Percentiles rank a stretch among this genome's conserved stretches.
phyloP scores from a whole-genome alignment of 2,888 invertebrate genomes.

The Hyposoter dolosus region DNA sequence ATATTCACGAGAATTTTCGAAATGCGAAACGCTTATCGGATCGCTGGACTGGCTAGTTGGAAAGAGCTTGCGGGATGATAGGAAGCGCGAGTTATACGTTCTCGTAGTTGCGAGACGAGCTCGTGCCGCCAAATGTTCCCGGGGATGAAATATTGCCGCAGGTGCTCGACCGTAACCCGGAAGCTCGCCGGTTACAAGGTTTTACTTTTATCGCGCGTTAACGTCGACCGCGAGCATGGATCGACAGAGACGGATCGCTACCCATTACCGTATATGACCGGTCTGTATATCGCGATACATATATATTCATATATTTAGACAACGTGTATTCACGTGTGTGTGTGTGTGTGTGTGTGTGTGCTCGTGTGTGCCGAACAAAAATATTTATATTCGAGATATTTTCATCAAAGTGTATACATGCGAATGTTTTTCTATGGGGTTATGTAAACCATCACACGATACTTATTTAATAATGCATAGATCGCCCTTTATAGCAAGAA shows the following conservation, averaged over 20 bases:
- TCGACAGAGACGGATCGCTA: constrained; percentile 71
- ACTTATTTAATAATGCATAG: constrained; percentile 33
- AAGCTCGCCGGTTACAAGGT: constrained; percentile 71
- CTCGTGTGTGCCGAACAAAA: neutral
- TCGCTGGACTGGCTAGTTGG: constrained; percentile 37
- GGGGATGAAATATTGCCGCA: constrained; percentile 67
- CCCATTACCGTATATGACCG: constrained; percentile 69
- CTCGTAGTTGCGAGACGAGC: constrained; percentile 37
- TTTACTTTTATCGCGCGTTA: constrained; percentile 74
- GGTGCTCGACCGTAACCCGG: constrained; percentile 69
- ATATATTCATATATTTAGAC: constrained; percentile 24
- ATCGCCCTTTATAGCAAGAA: neutral
- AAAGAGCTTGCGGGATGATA: constrained; percentile 9
- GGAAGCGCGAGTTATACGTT: constrained; percentile 37
- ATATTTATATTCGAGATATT: neutral
- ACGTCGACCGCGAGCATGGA: constrained; percentile 68
- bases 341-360: neutral
- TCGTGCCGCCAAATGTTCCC: constrained; percentile 51
- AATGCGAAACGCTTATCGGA: constrained; percentile 64
- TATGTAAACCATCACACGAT: constrained; percentile 18
- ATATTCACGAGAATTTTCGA: constrained; percentile 55
- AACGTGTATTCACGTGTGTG: neutral
- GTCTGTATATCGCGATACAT: constrained; percentile 53
- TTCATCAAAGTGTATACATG: constrained; percentile 2
- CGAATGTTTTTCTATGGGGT: constrained; percentile 21